Percentiles rank a stretch among this genome's conserved stretches.
Evolutionary conservation across 1,140 invertebrate genomes (phyloP).

Genomic region (Drosophila eugracilis): DNA sequence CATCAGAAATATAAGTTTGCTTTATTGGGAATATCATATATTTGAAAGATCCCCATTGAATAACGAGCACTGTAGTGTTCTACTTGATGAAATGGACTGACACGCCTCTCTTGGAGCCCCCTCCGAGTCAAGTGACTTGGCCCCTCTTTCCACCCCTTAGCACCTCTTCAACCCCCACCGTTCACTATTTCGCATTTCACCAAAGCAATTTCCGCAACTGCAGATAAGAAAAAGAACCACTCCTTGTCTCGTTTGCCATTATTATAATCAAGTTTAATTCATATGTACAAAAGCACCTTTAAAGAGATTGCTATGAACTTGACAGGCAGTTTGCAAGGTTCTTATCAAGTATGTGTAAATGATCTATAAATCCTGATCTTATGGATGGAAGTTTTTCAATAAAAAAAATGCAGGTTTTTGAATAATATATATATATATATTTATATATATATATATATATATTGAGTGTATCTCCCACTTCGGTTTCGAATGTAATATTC

Average conservation of each 20-base stretch:
- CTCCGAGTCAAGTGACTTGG: constrained; percentile 27
- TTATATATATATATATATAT: no score
- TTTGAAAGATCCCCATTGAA: no score
- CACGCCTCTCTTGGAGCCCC: constrained; percentile 10
- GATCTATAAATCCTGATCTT: no score
- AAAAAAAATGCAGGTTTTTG: no score
- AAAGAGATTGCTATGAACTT: background rate
- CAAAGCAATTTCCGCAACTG: constrained; percentile 41
- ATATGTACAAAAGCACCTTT: background rate
- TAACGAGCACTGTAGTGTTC: background rate
- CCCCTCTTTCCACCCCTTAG: background rate
- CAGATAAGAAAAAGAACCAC: constrained; percentile 36
- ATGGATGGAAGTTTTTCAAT: no score
- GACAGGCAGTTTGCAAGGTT: background rate
- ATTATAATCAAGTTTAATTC: constrained; percentile 3
- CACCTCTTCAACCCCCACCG: background rate
- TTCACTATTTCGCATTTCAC: constrained; percentile 14
- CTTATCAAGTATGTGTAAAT: no score
- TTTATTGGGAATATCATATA: no score
- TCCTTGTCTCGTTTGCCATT: constrained; percentile 34
- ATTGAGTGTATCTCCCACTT: no score
- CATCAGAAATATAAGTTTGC: no score
- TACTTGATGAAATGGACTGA: background rate
- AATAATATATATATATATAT: no score
- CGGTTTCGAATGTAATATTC: no score